Percentiles rank a stretch among this genome's conserved stretches.
These are phyloP conservation scores for Meiosimyza decipiens DNA, from an alignment of 2,888 invertebrate genomes.

Conservation along the genomic window DNA sequence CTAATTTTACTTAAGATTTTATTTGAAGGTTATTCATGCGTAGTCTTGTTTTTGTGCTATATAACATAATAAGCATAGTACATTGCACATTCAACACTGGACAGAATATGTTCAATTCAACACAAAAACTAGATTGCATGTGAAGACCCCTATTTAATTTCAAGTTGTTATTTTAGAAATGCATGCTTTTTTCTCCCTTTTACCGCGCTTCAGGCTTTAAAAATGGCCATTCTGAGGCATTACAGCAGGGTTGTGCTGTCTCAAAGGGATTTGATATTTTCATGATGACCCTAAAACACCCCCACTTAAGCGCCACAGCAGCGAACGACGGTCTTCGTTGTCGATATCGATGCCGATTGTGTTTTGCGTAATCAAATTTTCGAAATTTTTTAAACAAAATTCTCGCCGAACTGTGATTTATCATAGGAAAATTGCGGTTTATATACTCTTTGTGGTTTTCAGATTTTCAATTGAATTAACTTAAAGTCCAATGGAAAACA, in stretches of 20 bases:
- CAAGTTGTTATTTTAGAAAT: too few relatives aligned
- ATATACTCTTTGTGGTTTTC: constrained; percentile 4
- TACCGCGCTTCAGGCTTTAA: constrained; percentile 53
- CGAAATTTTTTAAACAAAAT: not conserved
- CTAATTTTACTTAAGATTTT: too few relatives aligned
- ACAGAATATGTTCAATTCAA: too few relatives aligned
- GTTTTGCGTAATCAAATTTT: too few relatives aligned
- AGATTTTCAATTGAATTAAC: not conserved
- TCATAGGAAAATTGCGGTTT: not conserved
- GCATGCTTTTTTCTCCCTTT: not conserved
- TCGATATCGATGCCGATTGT: constrained; percentile 27
- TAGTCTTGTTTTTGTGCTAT: too few relatives aligned
- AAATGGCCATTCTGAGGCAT: constrained; percentile 51
- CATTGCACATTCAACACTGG: too few relatives aligned
- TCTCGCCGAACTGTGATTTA: constrained; percentile 8
- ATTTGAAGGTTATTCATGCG: too few relatives aligned
- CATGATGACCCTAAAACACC: constrained; percentile 10
- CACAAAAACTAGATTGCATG: too few relatives aligned
- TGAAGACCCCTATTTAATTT: too few relatives aligned
- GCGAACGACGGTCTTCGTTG: constrained; percentile 13
- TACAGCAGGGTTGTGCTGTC: constrained; percentile 42
- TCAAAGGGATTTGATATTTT: constrained; percentile 11
- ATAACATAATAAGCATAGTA: too few relatives aligned
- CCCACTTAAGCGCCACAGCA: not conserved
- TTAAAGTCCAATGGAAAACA: not conserved